Evolutionary conservation across 2,797 vertebrate genomes (phyloP).

Genomic region (Halcyon badia): DNA sequence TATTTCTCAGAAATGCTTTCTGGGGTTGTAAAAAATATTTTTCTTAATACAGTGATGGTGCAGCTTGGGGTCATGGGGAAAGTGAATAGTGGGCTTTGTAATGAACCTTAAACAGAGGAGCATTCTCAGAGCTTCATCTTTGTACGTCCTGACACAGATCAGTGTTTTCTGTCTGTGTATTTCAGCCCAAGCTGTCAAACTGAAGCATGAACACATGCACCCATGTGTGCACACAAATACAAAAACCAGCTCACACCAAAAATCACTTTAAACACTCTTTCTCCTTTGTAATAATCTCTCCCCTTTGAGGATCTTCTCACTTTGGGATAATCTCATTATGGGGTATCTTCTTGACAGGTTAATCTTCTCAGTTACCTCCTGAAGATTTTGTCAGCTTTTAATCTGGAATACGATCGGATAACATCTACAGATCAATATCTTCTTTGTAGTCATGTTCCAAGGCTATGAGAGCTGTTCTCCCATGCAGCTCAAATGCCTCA

Average conservation of each 20-base stretch:
- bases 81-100: slow-evolving; percentile 17
- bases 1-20: slow-evolving; percentile 43
- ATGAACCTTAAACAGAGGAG: neutral
- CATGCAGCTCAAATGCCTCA: slow-evolving; percentile 58
- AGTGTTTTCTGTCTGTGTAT: neutral
- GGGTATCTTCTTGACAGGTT: slow-evolving; percentile 45
- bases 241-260: neutral
- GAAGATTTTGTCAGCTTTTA: slow-evolving; percentile 67
- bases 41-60: neutral
- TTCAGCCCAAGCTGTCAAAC: neutral
- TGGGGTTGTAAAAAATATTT: slow-evolving; percentile 16
- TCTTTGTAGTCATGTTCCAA: slow-evolving; percentile 53
- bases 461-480: slow-evolving; percentile 38
- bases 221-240: neutral
- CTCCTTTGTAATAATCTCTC: slow-evolving; percentile 22
- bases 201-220: fast-evolving
- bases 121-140: neutral
- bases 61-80: neutral
- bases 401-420: slow-evolving; percentile 65
- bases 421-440: slow-evolving; percentile 56
- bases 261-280: neutral
- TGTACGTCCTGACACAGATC: neutral
- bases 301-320: slow-evolving; percentile 3
- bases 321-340: slow-evolving; percentile 50
- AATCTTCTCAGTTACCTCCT: slow-evolving; percentile 42